These are phyloP conservation scores for Hyposoter didymator DNA, from an alignment of 2,888 invertebrate genomes.

Conservation along the genomic window DNA sequence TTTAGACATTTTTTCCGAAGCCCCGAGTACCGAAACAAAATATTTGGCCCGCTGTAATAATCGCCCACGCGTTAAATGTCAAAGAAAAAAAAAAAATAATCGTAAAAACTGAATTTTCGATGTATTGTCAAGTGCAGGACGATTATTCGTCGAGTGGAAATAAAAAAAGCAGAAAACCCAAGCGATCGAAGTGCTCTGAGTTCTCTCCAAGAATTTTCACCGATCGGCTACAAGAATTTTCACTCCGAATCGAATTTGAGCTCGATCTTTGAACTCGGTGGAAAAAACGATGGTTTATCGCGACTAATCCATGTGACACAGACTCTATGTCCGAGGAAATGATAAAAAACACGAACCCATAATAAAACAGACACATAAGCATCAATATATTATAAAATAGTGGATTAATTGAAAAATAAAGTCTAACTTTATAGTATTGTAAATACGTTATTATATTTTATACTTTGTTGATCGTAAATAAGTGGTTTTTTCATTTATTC, in stretches of 20 bases:
- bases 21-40: background rate
- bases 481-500: constrained; percentile 67
- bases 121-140: constrained; percentile 4
- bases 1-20: background rate
- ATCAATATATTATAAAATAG: constrained; percentile 62
- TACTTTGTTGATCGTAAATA: constrained; percentile 73
- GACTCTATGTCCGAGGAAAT: constrained; percentile 59
- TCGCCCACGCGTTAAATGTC: constrained; percentile 33
- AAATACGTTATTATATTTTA: constrained; percentile 75
- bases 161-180: background rate
- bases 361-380: constrained; percentile 38
- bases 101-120: constrained; percentile 25
- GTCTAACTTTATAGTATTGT: constrained; percentile 72
- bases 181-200: constrained; percentile 28
- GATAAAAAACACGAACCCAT: constrained; percentile 27
- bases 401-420: constrained; percentile 68
- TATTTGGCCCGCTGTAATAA: background rate
- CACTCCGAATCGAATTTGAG: background rate
- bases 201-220: constrained; percentile 18
- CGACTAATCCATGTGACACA: constrained; percentile 54
- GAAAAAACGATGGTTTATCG: background rate
- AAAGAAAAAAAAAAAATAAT: constrained; percentile 11
- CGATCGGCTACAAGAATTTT: constrained; percentile 10
- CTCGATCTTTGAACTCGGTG: constrained; percentile 24
- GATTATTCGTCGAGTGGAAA: constrained; percentile 18